Conservation (phyloP, 2,113 vertebrate genomes). For the Channa maculata region DNA sequence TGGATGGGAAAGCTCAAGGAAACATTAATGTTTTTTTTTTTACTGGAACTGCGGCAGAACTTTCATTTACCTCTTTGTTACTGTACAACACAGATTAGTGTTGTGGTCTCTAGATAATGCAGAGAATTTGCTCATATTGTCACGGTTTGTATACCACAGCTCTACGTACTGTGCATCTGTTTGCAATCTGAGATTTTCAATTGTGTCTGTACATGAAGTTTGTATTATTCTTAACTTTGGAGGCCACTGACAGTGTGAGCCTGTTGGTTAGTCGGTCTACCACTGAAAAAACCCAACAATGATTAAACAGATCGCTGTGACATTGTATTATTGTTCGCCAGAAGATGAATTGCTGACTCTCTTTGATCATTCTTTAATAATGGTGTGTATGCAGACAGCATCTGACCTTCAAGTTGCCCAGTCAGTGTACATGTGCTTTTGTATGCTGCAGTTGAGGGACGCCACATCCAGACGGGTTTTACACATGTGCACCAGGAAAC, state of each 20-base stretch:
- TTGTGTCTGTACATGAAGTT: background rate
- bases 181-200: background rate
- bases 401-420: too few species aligned
- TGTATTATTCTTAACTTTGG: background rate
- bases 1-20: slow-evolving; percentile 11
- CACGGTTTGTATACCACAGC: background rate
- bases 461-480: too few species aligned
- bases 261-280: background rate
- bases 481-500: too few species aligned
- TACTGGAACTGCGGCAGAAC: background rate
- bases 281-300: background rate
- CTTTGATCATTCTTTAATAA: background rate
- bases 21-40: slow-evolving; percentile 29
- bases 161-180: background rate
- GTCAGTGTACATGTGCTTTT: too few species aligned
- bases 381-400: background rate
- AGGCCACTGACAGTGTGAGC: background rate
- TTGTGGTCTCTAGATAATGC: slow-evolving; percentile 16
- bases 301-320: background rate
- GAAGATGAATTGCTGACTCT: too few species aligned
- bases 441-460: too few species aligned
- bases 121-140: background rate
- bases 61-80: slow-evolving; percentile 4
- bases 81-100: slow-evolving; percentile 12
- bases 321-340: background rate